Evolutionary conservation across 2,888 invertebrate genomes (phyloP), one percentile per base, ranked within the genome.

Genomic region (Drosophila ezoana): DNA sequence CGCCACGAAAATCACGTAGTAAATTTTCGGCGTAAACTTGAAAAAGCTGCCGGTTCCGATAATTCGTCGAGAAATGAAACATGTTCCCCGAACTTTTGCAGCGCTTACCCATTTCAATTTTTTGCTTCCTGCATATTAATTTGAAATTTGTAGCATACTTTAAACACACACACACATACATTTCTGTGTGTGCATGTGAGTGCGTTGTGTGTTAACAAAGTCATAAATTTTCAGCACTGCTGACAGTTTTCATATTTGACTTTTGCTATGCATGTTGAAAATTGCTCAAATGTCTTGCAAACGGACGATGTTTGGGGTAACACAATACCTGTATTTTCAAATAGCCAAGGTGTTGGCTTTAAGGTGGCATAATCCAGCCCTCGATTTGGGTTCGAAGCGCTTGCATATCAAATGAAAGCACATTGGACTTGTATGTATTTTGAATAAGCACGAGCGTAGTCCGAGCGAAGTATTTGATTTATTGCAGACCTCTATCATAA

Each of bases 241-340:
- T 86, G 85, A 89, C 85, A 86, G 88, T 85, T 81, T 89, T 78
- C 75, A 85, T 85, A 85, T 86, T 87, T 85, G 87, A 89, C 89
- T 85, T 76, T 85, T 79, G 72, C 85, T 75, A 87, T 87, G 87
- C 85, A 81, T 72, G 79, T 47, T 62, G n/a, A 62, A 69, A 74
- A 69, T 66, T 72, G 58, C 68, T 76, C 61, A 68, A 68, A 79
- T 74, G 59, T 72, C 63, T 74, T 48, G 44, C 49, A 59, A 70
- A 49, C 58, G 68, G 56, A 38, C 41, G 28, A 28, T 28, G 28
- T 28, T 28, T 2, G 28, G 28, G 51, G 37, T 43, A 8, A 11
- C 14, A 35, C 44, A 43, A 35, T 49, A 67, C 72, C 62, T 67
- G 67, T 45, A 52, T 52, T 54, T 13, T 37, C 37, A 43, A 9